phyloP scores from a whole-genome alignment of 1,140 invertebrate species.

The Drosophila malerkotliana region DNA sequence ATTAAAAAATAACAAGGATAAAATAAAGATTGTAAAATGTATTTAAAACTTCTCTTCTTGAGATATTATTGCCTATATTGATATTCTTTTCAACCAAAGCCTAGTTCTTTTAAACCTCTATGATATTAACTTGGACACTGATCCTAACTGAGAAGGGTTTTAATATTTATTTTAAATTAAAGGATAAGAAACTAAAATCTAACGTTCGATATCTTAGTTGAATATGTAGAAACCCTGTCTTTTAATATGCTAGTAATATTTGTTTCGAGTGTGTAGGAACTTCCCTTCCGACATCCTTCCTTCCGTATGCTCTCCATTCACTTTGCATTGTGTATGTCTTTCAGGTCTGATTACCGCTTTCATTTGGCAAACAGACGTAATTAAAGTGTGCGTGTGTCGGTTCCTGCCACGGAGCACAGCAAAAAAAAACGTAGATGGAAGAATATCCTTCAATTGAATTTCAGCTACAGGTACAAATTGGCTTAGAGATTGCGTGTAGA shows the following conservation, averaged over 20 bases:
- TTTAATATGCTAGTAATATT: not conserved
- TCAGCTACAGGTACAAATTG: constrained; percentile 73
- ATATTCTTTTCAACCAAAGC: too few species aligned
- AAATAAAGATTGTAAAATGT: too few species aligned
- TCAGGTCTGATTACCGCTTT: constrained; percentile 80
- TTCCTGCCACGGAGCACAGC: not conserved
- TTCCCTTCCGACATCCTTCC: not conserved
- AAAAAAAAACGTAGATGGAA: constrained; percentile 14
- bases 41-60: too few species aligned
- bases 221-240: too few species aligned
- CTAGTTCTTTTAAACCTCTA: too few species aligned
- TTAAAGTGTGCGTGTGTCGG: constrained; percentile 63
- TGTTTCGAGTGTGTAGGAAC: not conserved
- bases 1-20: too few species aligned
- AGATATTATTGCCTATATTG: too few species aligned
- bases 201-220: too few species aligned
- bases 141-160: too few species aligned
- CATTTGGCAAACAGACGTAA: constrained; percentile 80
- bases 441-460: constrained; percentile 75
- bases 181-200: too few species aligned
- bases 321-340: constrained; percentile 71
- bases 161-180: too few species aligned
- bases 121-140: too few species aligned
- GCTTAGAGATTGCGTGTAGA: constrained; percentile 53
- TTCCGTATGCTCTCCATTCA: constrained; percentile 4